phyloP scores from a whole-genome alignment of 2,797 vertebrate genomes.

The Hippopotamyrus pictus region DNA sequence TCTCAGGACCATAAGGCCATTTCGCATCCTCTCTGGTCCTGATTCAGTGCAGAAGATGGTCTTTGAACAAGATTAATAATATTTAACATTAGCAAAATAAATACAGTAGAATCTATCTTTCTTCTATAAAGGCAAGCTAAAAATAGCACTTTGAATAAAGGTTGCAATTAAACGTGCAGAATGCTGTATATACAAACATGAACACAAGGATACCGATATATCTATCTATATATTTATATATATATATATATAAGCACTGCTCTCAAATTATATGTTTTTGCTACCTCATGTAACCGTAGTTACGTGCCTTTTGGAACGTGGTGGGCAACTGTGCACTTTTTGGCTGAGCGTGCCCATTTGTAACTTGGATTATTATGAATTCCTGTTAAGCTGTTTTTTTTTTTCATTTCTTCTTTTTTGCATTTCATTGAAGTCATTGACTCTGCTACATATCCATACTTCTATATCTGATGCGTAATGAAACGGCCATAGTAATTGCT shows the following conservation, averaged over 20 bases:
- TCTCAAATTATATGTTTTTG: slow-evolving; percentile 55
- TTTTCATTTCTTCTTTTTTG: slow-evolving; percentile 56
- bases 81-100: slow-evolving; percentile 47
- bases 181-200: slow-evolving; percentile 57
- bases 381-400: slow-evolving; percentile 25
- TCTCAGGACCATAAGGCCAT: slow-evolving; percentile 8
- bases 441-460: slow-evolving; percentile 73
- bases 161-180: slow-evolving; percentile 67
- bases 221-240: slow-evolving; percentile 30
- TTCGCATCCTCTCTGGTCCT: slow-evolving; percentile 17
- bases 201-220: slow-evolving; percentile 58
- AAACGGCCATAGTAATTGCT: slow-evolving; percentile 66
- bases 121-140: slow-evolving; percentile 56
- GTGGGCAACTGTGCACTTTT: slow-evolving; percentile 25
- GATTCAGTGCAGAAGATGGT: slow-evolving; percentile 28
- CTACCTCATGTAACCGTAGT: slow-evolving; percentile 63
- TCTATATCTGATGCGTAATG: slow-evolving; percentile 40
- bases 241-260: slow-evolving; percentile 46
- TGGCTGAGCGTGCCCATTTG: slow-evolving; percentile 30
- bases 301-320: slow-evolving; percentile 53
- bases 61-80: slow-evolving; percentile 33
- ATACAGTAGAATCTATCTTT: slow-evolving; percentile 41
- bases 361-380: slow-evolving; percentile 14
- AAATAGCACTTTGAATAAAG: slow-evolving; percentile 55
- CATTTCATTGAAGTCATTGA: slow-evolving; percentile 70